These are phyloP conservation scores for Nettapus auritus DNA, from an alignment of 2,113 vertebrate genomes.

Conservation along the genomic window DNA sequence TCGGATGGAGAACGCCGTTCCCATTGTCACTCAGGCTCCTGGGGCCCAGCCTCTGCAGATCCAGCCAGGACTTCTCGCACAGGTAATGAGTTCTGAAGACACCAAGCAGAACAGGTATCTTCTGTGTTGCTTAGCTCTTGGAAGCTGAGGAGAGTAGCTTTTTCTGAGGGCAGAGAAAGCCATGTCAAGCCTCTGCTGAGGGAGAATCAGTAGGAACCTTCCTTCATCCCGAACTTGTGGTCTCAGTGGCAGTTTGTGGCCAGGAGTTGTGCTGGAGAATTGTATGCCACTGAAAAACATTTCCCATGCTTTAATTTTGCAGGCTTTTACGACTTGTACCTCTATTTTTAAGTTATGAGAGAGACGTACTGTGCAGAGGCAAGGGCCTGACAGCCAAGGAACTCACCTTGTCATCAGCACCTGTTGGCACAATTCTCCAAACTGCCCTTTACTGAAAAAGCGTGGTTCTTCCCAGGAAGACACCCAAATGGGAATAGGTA, in stretches of 20 bases:
- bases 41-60: conserved; percentile 96
- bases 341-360: background rate
- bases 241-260: background rate
- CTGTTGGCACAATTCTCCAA: background rate
- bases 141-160: background rate
- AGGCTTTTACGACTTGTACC: background rate
- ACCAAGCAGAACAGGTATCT: accelerated
- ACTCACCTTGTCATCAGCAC: background rate
- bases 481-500: accelerated
- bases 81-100: conserved; percentile 83
- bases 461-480: background rate
- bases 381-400: background rate
- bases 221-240: background rate
- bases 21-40: conserved; percentile 97
- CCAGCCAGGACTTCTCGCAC: conserved; percentile 94
- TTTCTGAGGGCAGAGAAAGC: background rate
- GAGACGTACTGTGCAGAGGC: background rate
- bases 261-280: background rate
- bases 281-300: background rate
- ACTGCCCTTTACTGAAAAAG: background rate
- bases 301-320: background rate
- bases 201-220: background rate
- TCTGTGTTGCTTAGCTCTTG: background rate
- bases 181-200: background rate
- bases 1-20: conserved; percentile 97